A percentile compares a stretch with the other conserved stretches of the same genome.
Evolutionary conservation across 2,113 vertebrate genomes (phyloP).

Genomic region (Brachyistius frenatus): DNA sequence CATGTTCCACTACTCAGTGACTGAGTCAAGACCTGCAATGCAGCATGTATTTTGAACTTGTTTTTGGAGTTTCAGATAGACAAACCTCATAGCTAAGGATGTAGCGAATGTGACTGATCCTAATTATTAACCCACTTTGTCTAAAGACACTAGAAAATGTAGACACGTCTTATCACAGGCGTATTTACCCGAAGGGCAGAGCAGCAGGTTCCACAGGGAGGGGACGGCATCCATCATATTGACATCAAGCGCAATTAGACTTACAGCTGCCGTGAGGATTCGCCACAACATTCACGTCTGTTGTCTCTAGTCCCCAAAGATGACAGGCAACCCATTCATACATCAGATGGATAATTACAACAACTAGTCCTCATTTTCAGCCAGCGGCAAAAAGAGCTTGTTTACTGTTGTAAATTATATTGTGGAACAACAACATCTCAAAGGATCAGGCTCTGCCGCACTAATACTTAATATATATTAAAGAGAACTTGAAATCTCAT

Average conservation of each 20-base stretch:
- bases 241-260: slow-evolving; percentile 69
- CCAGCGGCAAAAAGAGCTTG: not conserved
- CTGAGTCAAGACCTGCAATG: not conserved
- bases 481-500: not conserved
- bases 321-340: slow-evolving; percentile 17
- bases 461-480: slow-evolving; percentile 1
- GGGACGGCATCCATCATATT: slow-evolving; percentile 42
- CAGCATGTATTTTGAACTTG: not conserved
- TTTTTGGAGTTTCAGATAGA: not conserved
- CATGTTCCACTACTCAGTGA: not conserved
- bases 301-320: slow-evolving; percentile 54
- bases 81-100: not conserved
- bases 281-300: slow-evolving; percentile 66
- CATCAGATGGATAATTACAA: slow-evolving; percentile 32
- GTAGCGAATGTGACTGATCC: not conserved
- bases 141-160: slow-evolving; percentile 8
- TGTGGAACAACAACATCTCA: not conserved
- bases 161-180: slow-evolving; percentile 15
- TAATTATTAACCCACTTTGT: not conserved
- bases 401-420: not conserved
- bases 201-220: slow-evolving; percentile 33
- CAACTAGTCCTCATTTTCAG: slow-evolving; percentile 4
- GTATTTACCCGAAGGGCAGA: slow-evolving; percentile 18
- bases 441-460: not conserved
- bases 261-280: slow-evolving; percentile 60